Conservation (phyloP, 2,113 vertebrate genomes). For the Acanthisitta chloris region DNA sequence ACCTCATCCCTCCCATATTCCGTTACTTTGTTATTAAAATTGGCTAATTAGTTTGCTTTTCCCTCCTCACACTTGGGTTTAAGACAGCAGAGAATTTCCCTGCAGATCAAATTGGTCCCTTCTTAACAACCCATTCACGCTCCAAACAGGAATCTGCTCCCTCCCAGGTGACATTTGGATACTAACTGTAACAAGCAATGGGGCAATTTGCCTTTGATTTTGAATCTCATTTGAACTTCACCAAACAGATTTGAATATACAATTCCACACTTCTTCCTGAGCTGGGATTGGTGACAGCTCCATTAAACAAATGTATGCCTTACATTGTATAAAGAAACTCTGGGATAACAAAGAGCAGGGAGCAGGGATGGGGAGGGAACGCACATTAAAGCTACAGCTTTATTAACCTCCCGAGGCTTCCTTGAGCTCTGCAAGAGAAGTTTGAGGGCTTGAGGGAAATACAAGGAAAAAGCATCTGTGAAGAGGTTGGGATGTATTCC, state of each 20-base stretch:
- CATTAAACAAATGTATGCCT: not conserved
- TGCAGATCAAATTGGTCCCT: not conserved
- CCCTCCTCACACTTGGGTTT: not conserved
- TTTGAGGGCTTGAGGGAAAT: not conserved
- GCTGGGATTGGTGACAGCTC: not conserved
- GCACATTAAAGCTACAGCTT: not conserved
- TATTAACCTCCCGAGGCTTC: not conserved
- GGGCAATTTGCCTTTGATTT: constrained; percentile 31
- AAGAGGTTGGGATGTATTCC: not conserved
- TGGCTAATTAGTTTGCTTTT: constrained; percentile 41
- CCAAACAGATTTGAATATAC: not conserved
- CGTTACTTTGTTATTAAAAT: constrained; percentile 36
- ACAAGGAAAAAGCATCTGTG: not conserved
- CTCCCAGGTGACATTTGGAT: not conserved
- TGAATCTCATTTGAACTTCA: constrained; percentile 7
- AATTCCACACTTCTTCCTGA: not conserved
- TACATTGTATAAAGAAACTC: not conserved
- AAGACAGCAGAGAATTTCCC: not conserved
- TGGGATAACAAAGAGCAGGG: not conserved
- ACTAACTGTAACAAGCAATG: not conserved
- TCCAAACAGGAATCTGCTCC: not conserved
- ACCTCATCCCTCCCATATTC: not conserved
- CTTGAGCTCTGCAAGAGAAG: not conserved
- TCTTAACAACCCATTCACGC: not conserved
- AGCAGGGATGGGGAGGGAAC: not conserved